phyloP scores from a whole-genome alignment of 37 sponge, comb jelly and placozoan genomes.

The Petrosia ficiformis region DNA sequence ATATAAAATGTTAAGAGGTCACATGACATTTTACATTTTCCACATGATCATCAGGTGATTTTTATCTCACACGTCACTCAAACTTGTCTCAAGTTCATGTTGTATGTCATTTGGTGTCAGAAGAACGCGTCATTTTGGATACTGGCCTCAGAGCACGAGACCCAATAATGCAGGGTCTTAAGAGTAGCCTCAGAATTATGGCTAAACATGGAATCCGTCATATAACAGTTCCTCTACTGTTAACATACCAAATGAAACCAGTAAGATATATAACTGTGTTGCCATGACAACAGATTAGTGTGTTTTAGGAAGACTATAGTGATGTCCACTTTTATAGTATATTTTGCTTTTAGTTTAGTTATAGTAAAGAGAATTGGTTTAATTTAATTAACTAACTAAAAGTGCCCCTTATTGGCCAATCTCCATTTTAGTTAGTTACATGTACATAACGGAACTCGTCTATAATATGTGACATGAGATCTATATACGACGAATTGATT shows the following conservation, averaged over 20 bases:
- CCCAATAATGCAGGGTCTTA: slow-evolving; percentile 77
- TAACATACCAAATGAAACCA: slow-evolving; percentile 80
- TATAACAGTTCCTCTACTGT: slow-evolving; percentile 81
- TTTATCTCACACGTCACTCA: slow-evolving; percentile 91
- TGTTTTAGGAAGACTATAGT: neutral
- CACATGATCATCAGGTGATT: slow-evolving; percentile 66
- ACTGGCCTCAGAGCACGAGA: slow-evolving; percentile 55
- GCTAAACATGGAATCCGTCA: slow-evolving; percentile 53
- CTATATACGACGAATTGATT: no score
- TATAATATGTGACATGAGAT: no score
- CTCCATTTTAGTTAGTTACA: no score
- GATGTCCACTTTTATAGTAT: no score
- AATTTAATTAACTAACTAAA: no score
- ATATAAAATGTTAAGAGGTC: neutral
- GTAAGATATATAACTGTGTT: slow-evolving; percentile 16
- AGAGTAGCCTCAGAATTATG: slow-evolving; percentile 70
- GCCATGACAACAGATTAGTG: neutral
- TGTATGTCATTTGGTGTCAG: slow-evolving; percentile 80
- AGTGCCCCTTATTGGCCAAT: no score
- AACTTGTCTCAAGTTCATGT: slow-evolving; percentile 91
- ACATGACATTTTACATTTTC: neutral
- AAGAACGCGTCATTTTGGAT: slow-evolving; percentile 20
- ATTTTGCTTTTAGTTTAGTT: neutral
- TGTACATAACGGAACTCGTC: no score
- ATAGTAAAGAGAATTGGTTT: neutral